Percentiles rank a stretch among this genome's conserved stretches.
Conservation (phyloP, 2,113 vertebrate species). For the Rhinogobius similis region DNA sequence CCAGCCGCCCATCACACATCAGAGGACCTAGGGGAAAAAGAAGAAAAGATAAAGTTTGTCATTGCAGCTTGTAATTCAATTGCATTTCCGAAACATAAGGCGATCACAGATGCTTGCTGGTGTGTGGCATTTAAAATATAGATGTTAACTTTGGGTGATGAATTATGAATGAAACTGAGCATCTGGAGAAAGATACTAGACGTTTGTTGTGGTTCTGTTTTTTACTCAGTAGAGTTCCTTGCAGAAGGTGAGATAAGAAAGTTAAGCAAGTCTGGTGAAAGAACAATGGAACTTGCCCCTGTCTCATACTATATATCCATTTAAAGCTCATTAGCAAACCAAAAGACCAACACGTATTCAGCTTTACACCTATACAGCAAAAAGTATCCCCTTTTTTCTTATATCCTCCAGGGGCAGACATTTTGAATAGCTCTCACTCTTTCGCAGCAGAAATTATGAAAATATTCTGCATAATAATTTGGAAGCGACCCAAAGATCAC, state of each 20-base stretch:
- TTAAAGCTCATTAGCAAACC: too few relatives aligned
- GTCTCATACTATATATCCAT: too few relatives aligned
- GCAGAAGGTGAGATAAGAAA: neutral
- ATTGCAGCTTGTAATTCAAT: neutral
- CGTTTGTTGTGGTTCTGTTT: neutral
- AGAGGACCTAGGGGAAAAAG: slow-evolving; percentile 61
- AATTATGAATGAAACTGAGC: slow-evolving; percentile 4
- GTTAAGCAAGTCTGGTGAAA: too few relatives aligned
- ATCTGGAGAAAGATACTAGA: slow-evolving; percentile 15
- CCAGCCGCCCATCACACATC: slow-evolving; percentile 71
- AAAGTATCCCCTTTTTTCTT: neutral
- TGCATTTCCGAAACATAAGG: slow-evolving; percentile 4
- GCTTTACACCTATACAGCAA: neutral
- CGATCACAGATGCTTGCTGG: neutral
- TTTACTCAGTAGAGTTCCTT: neutral
- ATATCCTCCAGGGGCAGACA: neutral
- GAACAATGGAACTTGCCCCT: too few relatives aligned
- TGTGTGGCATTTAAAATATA: slow-evolving; percentile 9
- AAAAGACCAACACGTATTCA: neutral
- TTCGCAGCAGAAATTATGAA: neutral
- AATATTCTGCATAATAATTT: neutral
- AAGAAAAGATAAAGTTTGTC: slow-evolving; percentile 16
- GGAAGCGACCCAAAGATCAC: neutral
- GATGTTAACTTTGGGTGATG: neutral
- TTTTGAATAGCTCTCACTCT: neutral